Base-by-base conservation (phyloP, 1,140 invertebrate species). In the Drosophila saltans region DNA sequence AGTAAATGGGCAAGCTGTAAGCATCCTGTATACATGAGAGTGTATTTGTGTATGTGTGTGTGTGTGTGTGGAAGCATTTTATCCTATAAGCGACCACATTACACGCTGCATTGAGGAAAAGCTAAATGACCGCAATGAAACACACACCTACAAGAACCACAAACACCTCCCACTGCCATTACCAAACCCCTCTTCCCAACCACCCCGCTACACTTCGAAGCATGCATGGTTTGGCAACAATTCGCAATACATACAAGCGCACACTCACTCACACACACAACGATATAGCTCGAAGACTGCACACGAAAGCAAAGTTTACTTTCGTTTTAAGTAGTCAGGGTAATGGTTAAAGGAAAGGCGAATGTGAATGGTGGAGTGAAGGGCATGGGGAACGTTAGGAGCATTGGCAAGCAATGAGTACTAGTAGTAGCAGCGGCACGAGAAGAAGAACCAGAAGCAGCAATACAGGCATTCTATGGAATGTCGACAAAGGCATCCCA, bases 71-170 rank as follows among this genome's bases (percentile, higher is more conserved):
- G 48, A 77, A 73, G 69, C 69, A 71, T 76, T 86, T 77, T 58
- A 80, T 80, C 71, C 70, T 58, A 80, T 89, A 88, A 89, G 84
- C 80, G 84, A 75, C 84, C 84, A 56, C 84, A 88, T 88, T 89
- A 83, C 84, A 89, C 77, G 84, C 84, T 89, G 84, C 84, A 88
- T 89, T 88, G 80, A 89, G 80, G 80, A 78, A 67, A 73, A 75
- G 84, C 84, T 83, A 88, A 88, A 88, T 88, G 84, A 88, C 84
- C 84, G 69, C 84, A 88, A 84, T 80, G 66, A 89, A 79, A 79
- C 77, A 59, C 83, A 80, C 84, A 88, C 83, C 84, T 75, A 63
- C 52, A 68, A 68, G 48, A 66, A 52, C 24, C 60, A 61, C 77
- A 72, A 69, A 58, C 41, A 65, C 41, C 40, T 26, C 45, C 26